Evolutionary conservation across 2,888 invertebrate species (phyloP).

Genomic region (Helleia helle): DNA sequence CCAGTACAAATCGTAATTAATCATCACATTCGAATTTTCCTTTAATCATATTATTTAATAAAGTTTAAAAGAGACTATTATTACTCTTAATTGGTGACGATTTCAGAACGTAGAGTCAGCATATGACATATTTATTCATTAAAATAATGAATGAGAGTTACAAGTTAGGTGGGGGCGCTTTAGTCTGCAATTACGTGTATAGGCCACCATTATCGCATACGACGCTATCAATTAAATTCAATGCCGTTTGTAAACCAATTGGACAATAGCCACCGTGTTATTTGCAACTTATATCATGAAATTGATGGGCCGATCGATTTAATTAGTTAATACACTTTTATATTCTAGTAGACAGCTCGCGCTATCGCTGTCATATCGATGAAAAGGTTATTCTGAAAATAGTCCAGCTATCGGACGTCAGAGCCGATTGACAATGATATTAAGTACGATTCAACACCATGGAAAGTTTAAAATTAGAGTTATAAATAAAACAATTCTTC

Average conservation of each 20-base stretch:
- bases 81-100: slow-evolving; percentile 20
- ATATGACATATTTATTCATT: slow-evolving; percentile 45
- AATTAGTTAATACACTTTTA: slow-evolving; percentile 8
- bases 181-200: slow-evolving; percentile 40
- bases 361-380: background rate
- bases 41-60: no score
- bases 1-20: no score
- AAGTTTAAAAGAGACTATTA: no score
- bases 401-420: background rate
- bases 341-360: background rate
- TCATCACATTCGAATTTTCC: no score
- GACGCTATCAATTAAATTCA: slow-evolving; percentile 49
- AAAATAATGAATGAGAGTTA: slow-evolving; percentile 39
- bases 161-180: slow-evolving; percentile 19
- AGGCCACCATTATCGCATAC: slow-evolving; percentile 43
- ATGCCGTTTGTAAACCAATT: slow-evolving; percentile 45
- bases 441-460: background rate
- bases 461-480: background rate
- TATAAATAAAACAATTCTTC: no score
- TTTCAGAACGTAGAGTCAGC: slow-evolving; percentile 25
- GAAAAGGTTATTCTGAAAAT: background rate
- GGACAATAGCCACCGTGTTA: slow-evolving; percentile 29
- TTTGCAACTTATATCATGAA: slow-evolving; percentile 22
- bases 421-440: background rate
- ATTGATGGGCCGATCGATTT: slow-evolving; percentile 22